Evolutionary conservation across 2,797 vertebrate species (phyloP).

Genomic region (Pogoniulus pusillus): DNA sequence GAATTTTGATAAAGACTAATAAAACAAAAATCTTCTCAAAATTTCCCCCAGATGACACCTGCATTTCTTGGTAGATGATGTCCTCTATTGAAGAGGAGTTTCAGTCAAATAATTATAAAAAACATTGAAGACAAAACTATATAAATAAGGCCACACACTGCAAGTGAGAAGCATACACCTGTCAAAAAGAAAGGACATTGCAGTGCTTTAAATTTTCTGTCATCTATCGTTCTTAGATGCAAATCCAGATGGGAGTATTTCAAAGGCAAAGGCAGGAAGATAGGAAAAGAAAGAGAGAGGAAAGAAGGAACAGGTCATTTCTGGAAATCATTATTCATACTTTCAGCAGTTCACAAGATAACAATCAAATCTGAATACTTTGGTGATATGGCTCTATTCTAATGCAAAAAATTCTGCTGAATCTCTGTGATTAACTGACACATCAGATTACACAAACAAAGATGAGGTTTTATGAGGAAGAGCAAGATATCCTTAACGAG

Average conservation of each 20-base stretch:
- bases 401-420: background rate
- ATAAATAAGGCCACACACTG: background rate
- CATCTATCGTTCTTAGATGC: background rate
- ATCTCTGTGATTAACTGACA: background rate
- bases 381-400: background rate
- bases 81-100: conserved; percentile 12
- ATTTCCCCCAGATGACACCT: background rate
- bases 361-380: background rate
- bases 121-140: background rate
- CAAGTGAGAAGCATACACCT: background rate
- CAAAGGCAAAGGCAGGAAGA: background rate
- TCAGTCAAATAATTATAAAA: background rate
- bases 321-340: background rate
- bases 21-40: background rate
- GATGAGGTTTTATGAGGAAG: background rate
- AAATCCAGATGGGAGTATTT: background rate
- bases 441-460: background rate
- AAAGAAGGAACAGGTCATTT: background rate
- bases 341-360: background rate
- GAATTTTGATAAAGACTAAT: background rate
- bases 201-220: background rate
- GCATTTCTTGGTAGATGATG: conserved; percentile 1
- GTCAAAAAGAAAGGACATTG: background rate
- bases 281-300: background rate
- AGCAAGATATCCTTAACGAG: background rate